These are phyloP conservation scores for Cepaea hortensis DNA, from an alignment of 2,888 invertebrate species.

Conservation along the genomic window DNA sequence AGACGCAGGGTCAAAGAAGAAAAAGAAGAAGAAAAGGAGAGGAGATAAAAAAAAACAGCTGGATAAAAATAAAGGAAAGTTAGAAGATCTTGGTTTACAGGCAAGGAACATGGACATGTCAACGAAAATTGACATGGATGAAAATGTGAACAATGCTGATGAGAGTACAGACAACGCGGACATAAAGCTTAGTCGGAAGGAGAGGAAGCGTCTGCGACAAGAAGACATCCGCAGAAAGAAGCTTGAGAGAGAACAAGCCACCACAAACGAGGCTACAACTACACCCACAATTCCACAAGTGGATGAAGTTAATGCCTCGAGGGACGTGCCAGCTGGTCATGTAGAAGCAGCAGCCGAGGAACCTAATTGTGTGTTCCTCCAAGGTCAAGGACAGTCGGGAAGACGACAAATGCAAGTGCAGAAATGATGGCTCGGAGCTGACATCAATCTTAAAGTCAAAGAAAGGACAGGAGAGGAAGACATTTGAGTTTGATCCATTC, in stretches of 20 bases:
- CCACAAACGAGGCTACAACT: background rate
- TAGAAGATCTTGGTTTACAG: background rate
- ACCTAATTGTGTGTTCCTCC: background rate
- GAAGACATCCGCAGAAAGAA: conserved; percentile 44
- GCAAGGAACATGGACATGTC: background rate
- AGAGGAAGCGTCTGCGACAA: conserved; percentile 36
- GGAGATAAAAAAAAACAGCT: conserved; percentile 25
- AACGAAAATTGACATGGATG: background rate
- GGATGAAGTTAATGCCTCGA: background rate
- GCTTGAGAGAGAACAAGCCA: background rate
- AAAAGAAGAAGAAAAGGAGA: conserved; percentile 10
- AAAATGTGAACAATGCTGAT: background rate
- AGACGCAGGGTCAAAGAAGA: background rate
- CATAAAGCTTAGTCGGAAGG: conserved; percentile 34
- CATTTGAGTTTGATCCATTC: conserved; percentile 46
- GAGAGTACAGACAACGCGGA: background rate
- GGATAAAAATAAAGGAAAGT: background rate
- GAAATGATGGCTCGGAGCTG: conserved; percentile 30
- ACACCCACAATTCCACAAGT: background rate
- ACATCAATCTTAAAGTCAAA: conserved; percentile 35
- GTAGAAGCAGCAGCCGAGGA: background rate
- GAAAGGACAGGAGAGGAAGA: conserved; percentile 30
- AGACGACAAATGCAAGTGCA: background rate
- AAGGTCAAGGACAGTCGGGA: conserved; percentile 5
- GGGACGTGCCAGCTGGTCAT: background rate